Evolutionary conservation across 1,140 invertebrate genomes (phyloP).

Genomic region (Meteorus sp.): DNA sequence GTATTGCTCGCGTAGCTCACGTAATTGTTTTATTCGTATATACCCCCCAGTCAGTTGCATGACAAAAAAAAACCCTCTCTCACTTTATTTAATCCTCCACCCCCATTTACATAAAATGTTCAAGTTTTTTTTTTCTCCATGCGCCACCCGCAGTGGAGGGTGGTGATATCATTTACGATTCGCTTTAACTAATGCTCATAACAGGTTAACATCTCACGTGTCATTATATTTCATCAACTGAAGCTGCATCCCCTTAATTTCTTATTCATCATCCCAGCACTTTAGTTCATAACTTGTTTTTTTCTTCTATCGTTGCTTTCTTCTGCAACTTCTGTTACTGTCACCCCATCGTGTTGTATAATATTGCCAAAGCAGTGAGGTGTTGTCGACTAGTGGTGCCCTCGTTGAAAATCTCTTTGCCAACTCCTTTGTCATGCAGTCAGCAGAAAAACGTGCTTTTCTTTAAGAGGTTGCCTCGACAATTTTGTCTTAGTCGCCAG

Average conservation of each 20-base stretch:
- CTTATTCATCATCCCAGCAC: not conserved
- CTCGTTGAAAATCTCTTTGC: not conserved
- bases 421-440: not conserved
- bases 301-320: too few relatives aligned
- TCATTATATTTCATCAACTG: not conserved
- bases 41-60: not conserved
- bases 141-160: constrained; percentile 1
- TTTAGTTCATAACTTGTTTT: not conserved
- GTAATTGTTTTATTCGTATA: constrained; percentile 5
- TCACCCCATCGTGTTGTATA: too few relatives aligned
- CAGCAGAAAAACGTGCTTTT: not conserved
- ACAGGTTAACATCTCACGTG: not conserved
- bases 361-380: too few relatives aligned
- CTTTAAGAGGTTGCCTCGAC: not conserved
- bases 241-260: not conserved
- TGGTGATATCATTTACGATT: too few relatives aligned
- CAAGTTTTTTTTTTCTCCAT: not conserved
- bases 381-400: too few relatives aligned
- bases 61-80: not conserved
- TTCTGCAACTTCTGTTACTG: too few relatives aligned
- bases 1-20: not conserved
- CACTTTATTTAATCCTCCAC: not conserved
- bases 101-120: not conserved
- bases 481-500: not conserved
- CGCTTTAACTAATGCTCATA: not conserved